Conservation (phyloP, 2,797 vertebrate genomes). For the Lacerta viridis region DNA sequence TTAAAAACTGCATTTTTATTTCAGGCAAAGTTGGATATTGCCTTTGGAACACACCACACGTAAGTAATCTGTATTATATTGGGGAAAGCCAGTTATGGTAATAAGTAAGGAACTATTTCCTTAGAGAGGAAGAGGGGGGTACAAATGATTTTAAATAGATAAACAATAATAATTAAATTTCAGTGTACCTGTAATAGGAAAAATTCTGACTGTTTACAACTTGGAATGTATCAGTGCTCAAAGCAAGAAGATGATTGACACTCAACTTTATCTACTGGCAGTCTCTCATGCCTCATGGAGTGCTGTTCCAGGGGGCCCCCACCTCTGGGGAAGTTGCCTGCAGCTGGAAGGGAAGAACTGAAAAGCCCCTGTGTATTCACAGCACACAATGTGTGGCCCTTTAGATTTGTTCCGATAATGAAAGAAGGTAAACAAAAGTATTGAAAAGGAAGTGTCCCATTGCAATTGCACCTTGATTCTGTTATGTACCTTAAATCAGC, state of each 20-base stretch:
- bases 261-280: neutral
- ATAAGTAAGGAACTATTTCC: neutral
- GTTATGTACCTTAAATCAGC: neutral
- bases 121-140: neutral
- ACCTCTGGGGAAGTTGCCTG: neutral
- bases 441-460: neutral
- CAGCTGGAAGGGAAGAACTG: neutral
- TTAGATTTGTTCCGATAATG: neutral
- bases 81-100: slow-evolving; percentile 24
- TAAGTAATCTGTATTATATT: slow-evolving; percentile 80
- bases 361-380: neutral
- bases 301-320: no score
- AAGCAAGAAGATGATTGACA: neutral
- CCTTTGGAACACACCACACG: slow-evolving; percentile 99
- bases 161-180: neutral
- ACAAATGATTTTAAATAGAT: neutral
- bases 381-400: neutral
- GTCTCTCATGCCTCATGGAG: neutral
- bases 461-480: neutral
- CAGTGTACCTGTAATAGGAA: neutral
- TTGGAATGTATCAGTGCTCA: neutral
- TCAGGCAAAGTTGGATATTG: slow-evolving; percentile 97
- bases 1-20: slow-evolving; percentile 62
- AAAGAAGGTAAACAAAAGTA: neutral
- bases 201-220: neutral